Evolutionary conservation across 2,888 invertebrate species (phyloP).

Genomic region (Lasius platythorax): DNA sequence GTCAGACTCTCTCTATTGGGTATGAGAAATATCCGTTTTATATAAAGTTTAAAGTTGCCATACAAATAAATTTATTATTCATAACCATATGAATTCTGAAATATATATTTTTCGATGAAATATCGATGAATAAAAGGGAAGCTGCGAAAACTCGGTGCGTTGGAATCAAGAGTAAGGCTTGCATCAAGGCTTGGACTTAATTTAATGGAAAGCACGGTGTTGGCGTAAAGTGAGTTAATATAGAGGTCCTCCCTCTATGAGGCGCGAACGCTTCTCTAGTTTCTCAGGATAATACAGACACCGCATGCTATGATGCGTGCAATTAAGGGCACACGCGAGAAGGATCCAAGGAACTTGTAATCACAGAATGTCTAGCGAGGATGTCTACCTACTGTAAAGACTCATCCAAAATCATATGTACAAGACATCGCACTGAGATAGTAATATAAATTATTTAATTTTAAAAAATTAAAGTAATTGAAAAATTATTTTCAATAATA

Average conservation of each 20-base stretch:
- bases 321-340: slow-evolving; percentile 46
- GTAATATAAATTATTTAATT: not conserved
- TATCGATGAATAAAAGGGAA: not conserved
- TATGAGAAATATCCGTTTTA: not conserved
- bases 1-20: not conserved
- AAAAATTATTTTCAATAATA: not conserved
- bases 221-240: slow-evolving; percentile 81
- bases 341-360: slow-evolving; percentile 38
- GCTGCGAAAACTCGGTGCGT: not conserved
- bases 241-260: slow-evolving; percentile 73
- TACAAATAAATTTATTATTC: not conserved
- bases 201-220: slow-evolving; percentile 75
- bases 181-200: slow-evolving; percentile 67
- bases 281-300: slow-evolving; percentile 69
- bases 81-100: not conserved
- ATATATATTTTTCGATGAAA: not conserved
- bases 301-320: slow-evolving; percentile 62
- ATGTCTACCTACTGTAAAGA: slow-evolving; percentile 18
- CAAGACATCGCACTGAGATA: not conserved
- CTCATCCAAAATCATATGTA: not conserved
- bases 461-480: not conserved
- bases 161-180: slow-evolving; percentile 23
- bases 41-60: not conserved
- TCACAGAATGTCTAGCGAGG: slow-evolving; percentile 42
- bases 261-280: slow-evolving; percentile 70